A percentile compares a stretch with the other conserved stretches of the same genome.
Conservation (phyloP, 2,888 invertebrate species). For the Netelia inedita region DNA sequence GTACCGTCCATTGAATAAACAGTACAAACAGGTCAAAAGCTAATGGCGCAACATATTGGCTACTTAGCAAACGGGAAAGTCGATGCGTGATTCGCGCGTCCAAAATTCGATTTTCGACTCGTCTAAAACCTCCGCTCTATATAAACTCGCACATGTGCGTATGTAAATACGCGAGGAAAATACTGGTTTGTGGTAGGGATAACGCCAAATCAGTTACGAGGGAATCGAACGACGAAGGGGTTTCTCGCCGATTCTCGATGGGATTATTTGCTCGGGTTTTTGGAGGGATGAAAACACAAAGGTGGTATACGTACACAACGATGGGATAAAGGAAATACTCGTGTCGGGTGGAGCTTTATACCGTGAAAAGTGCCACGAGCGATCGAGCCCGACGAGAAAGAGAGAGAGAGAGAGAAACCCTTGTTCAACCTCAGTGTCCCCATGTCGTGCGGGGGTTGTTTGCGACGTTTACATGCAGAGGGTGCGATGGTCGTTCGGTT, state of each 20-base stretch:
- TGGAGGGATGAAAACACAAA: conserved; percentile 28
- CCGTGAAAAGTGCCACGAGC: conserved; percentile 19
- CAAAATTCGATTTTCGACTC: background rate
- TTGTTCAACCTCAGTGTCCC: conserved; percentile 23
- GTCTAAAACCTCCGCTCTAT: background rate
- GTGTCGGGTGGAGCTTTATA: conserved; percentile 22
- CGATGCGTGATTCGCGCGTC: background rate
- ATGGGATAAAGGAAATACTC: conserved; percentile 38
- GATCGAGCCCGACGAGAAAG: conserved; percentile 32
- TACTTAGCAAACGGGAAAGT: background rate
- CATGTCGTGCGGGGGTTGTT: conserved; percentile 9
- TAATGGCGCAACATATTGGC: background rate
- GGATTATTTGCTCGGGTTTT: conserved; percentile 42
- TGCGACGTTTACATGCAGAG: background rate
- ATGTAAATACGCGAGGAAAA: conserved; percentile 18
- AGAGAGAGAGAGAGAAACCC: background rate
- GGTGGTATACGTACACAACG: background rate
- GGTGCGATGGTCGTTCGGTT: conserved; percentile 24
- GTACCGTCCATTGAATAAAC: conserved; percentile 13
- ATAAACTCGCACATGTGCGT: background rate
- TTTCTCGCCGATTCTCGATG: conserved; percentile 31
- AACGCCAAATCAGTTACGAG: conserved; percentile 25
- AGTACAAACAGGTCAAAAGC: conserved; percentile 19
- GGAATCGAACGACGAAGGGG: conserved; percentile 24
- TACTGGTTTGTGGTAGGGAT: background rate